These are phyloP conservation scores for Anthopleura sola DNA, from an alignment of 64 coral and sea anemone genomes.

Conservation along the genomic window DNA sequence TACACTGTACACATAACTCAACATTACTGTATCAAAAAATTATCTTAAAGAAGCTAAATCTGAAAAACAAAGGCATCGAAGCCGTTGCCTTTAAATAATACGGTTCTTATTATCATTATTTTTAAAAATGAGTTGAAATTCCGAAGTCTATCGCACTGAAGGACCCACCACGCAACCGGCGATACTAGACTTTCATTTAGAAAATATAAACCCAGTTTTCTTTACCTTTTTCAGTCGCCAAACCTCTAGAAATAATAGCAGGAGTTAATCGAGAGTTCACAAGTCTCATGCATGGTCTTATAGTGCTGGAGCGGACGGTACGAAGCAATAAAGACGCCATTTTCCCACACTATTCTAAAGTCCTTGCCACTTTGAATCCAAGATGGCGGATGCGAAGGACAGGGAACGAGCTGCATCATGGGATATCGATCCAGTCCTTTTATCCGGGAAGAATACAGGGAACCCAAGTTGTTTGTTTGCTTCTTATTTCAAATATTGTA, in stretches of 20 bases:
- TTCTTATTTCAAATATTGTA: too few relatives aligned
- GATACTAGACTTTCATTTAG: neutral
- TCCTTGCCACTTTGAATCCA: neutral
- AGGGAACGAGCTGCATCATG: neutral
- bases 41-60: too few relatives aligned
- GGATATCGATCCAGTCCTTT: neutral
- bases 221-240: slow-evolving; percentile 16
- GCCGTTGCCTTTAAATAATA: too few relatives aligned
- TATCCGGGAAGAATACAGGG: neutral
- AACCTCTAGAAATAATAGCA: neutral
- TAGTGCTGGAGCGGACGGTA: neutral
- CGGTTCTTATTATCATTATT: too few relatives aligned
- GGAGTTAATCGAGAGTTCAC: slow-evolving; percentile 3
- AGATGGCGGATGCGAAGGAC: slow-evolving; percentile 5
- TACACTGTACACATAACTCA: neutral
- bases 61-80: too few relatives aligned
- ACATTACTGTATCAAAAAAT: neutral
- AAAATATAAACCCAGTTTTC: neutral
- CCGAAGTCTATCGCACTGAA: neutral
- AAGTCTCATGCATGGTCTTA: slow-evolving; percentile 17
- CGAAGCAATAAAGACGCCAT: slow-evolving; percentile 35
- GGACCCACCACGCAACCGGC: neutral
- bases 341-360: slow-evolving; percentile 2
- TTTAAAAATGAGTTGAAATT: neutral
- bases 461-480: neutral